These are phyloP conservation scores for Silurus asotus DNA, from an alignment of 2,113 vertebrate species.

Conservation along the genomic window DNA sequence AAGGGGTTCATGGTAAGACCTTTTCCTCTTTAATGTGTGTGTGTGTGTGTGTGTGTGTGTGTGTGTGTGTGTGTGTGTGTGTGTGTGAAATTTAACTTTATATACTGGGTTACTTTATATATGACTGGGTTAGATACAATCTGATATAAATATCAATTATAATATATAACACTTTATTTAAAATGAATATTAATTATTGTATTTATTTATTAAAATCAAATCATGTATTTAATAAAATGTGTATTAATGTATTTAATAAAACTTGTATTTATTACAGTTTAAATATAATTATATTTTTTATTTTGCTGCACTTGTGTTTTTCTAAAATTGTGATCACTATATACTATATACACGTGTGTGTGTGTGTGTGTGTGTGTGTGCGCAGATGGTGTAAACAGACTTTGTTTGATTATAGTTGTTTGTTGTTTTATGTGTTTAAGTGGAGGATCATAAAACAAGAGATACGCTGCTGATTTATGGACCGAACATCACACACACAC, in stretches of 20 bases:
- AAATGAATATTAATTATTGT: no score
- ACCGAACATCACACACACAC: background rate
- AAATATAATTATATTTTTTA: no score
- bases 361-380: background rate
- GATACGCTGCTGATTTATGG: background rate
- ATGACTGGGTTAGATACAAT: no score
- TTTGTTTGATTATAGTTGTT: background rate
- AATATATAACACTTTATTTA: no score
- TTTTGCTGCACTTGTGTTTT: no score
- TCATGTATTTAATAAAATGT: no score
- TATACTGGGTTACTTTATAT: no score
- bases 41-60: background rate
- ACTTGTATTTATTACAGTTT: no score
- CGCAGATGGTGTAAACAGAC: background rate
- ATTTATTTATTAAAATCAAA: no score
- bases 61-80: background rate
- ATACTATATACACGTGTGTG: background rate
- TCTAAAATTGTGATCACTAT: no score
- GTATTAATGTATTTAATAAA: no score
- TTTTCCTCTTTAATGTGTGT: background rate
- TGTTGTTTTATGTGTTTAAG: background rate
- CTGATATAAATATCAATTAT: no score
- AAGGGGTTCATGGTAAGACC: conserved; percentile 78
- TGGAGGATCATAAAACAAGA: background rate
- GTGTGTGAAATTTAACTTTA: background rate